A percentile compares a stretch with the other conserved stretches of the same genome.
Conservation (phyloP, 2,797 vertebrate species). For the Garrulus glandarius region DNA sequence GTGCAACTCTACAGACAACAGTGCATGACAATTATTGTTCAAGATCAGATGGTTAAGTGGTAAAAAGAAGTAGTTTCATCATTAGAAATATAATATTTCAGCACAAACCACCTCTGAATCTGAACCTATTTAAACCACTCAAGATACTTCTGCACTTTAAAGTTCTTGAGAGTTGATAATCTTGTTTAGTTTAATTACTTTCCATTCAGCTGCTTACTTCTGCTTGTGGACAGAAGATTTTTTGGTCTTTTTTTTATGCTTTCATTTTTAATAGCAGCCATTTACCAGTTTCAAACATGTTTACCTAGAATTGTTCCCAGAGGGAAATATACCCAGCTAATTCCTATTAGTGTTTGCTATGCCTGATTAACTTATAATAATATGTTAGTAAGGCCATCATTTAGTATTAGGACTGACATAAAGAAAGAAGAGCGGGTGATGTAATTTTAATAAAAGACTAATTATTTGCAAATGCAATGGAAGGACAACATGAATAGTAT, state of each 20-base stretch:
- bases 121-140: not conserved
- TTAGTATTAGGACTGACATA: not conserved
- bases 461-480: not conserved
- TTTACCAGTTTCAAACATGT: not conserved
- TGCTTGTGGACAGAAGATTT: not conserved
- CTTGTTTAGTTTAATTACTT: not conserved
- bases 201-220: not conserved
- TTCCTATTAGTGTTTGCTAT: not conserved
- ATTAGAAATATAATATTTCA: not conserved
- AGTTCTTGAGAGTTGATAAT: not conserved
- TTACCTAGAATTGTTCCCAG: not conserved
- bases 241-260: not conserved
- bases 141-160: not conserved
- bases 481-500: not conserved
- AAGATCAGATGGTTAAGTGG: not conserved
- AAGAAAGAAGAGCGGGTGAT: not conserved
- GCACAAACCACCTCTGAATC: not conserved
- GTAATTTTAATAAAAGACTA: slow-evolving; percentile 11
- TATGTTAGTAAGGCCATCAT: not conserved
- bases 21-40: not conserved
- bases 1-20: not conserved
- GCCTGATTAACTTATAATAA: not conserved
- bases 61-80: not conserved
- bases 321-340: not conserved
- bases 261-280: not conserved